Evolutionary conservation across 2,888 invertebrate genomes (phyloP).

Genomic region (Scaptomyza tumidula): DNA sequence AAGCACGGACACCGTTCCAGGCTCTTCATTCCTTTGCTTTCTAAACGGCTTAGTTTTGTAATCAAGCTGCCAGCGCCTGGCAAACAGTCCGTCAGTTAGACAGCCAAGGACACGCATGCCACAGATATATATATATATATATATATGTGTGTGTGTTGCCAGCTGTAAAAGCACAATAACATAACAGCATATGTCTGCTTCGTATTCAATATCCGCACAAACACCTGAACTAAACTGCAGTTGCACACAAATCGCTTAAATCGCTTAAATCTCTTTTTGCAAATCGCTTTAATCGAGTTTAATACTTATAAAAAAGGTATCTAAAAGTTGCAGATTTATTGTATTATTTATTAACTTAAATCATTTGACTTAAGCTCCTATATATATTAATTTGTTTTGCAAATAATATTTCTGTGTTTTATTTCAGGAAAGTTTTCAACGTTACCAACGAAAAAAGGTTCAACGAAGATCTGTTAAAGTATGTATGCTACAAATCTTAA

Average conservation of each 20-base stretch:
- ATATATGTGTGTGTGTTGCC: background rate
- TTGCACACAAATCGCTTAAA: constrained; percentile 35
- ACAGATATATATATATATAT: background rate
- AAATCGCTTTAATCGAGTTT: constrained; percentile 34
- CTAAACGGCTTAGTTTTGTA: constrained; percentile 70
- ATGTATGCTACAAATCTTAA: too few species aligned
- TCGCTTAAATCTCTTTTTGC: constrained; percentile 18
- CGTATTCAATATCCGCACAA: background rate
- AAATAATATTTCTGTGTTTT: too few species aligned
- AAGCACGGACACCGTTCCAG: too few species aligned
- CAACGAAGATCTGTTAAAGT: too few species aligned
- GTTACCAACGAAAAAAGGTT: too few species aligned
- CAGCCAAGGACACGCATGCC: constrained; percentile 44
- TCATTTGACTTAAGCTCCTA: background rate
- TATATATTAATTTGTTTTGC: too few species aligned
- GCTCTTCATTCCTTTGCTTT: background rate
- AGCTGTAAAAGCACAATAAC: constrained; percentile 21
- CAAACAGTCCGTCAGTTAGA: background rate
- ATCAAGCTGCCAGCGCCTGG: constrained; percentile 46
- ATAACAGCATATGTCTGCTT: background rate
- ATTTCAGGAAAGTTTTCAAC: too few species aligned
- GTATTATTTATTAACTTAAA: constrained; percentile 9
- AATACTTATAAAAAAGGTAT: background rate
- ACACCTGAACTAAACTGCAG: constrained; percentile 24
- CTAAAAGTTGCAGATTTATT: too few species aligned